Percentiles rank a stretch among this genome's conserved stretches.
These are phyloP conservation scores for Pyrocephalus nanus DNA, from an alignment of 2,797 vertebrate species.

Conservation along the genomic window DNA sequence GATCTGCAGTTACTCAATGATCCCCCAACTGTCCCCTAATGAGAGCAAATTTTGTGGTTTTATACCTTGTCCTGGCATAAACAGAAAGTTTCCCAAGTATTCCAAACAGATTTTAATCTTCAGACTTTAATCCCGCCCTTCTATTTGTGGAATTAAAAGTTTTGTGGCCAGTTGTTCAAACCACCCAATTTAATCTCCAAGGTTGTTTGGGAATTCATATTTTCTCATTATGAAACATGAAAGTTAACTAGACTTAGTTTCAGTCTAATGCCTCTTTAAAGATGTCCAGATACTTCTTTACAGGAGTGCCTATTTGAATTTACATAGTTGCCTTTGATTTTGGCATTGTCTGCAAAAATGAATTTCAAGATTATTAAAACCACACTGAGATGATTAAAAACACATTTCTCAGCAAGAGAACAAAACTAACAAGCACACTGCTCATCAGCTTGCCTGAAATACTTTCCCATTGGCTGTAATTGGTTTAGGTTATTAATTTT, in stretches of 20 bases:
- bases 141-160: neutral
- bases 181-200: neutral
- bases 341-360: slow-evolving; percentile 13
- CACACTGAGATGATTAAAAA: slow-evolving; percentile 31
- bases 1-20: neutral
- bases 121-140: neutral
- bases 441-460: slow-evolving; percentile 12
- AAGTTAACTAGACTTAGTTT: neutral
- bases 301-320: neutral
- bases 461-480: slow-evolving; percentile 3
- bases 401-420: neutral
- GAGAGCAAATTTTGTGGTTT: neutral
- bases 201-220: neutral
- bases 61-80: neutral
- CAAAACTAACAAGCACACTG: slow-evolving; percentile 20
- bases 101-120: neutral
- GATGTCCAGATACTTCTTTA: neutral
- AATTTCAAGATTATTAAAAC: slow-evolving; percentile 46
- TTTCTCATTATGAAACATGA: slow-evolving; percentile 1
- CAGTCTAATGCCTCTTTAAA: neutral
- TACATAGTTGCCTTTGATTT: slow-evolving; percentile 29
- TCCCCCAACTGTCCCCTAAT: neutral
- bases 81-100: neutral
- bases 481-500: slow-evolving; percentile 56
- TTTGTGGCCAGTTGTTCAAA: neutral